These are phyloP conservation scores for Nothura maculosa DNA, from an alignment of 2,797 vertebrate genomes.

Conservation along the genomic window DNA sequence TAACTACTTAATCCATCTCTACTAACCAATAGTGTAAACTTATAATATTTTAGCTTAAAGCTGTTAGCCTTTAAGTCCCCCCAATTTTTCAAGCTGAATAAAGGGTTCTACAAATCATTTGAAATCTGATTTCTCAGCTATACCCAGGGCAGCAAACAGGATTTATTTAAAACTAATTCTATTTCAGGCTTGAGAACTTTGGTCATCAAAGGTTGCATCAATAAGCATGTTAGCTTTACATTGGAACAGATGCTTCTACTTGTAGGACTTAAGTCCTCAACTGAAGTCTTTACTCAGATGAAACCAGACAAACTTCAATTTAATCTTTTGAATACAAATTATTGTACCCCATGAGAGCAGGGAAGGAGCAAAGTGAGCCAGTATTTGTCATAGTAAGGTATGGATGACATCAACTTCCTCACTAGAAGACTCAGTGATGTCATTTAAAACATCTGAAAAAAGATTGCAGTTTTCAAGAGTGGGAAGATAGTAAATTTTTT, in stretches of 20 bases:
- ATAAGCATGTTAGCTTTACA: constrained; percentile 26
- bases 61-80: constrained; percentile 26
- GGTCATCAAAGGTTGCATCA: constrained; percentile 38
- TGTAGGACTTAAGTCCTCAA: not conserved
- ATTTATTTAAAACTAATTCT: constrained; percentile 51
- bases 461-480: rapidly evolving
- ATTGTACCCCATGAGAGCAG: not conserved
- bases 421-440: not conserved
- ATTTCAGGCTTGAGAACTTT: constrained; percentile 49
- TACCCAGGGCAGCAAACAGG: not conserved
- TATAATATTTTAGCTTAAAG: not conserved
- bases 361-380: not conserved
- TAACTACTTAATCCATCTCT: not conserved
- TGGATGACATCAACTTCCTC: not conserved
- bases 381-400: not conserved
- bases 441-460: not conserved
- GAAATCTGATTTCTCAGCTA: constrained; percentile 45
- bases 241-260: constrained; percentile 26
- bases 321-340: constrained; percentile 7
- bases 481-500: not conserved
- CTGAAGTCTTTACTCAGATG: not conserved
- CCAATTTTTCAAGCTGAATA: constrained; percentile 32
- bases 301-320: not conserved
- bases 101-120: constrained; percentile 18
- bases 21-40: not conserved